Evolutionary conservation across 2,888 invertebrate genomes (phyloP), one percentile per base, ranked within the genome.

Genomic region (Eulithis prunata): DNA sequence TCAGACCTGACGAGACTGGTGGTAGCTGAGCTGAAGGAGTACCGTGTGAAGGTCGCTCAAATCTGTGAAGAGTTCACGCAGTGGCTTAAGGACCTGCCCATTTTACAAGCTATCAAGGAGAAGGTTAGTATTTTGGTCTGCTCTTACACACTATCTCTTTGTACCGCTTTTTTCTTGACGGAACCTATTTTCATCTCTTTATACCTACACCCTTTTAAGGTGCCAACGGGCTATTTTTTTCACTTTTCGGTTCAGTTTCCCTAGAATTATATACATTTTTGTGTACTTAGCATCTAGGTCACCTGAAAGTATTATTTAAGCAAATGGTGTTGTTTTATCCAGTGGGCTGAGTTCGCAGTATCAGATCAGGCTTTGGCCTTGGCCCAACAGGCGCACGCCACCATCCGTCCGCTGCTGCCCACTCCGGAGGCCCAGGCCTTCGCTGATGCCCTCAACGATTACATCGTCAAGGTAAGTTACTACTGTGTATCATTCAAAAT

Each of bases 371-470:
- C 94, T 0, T 68, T 95, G 5, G 87, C 86, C 2, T 81, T 95
- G 0, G 66, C 95, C 11, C 89, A 94, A 46, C 95, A 95, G 67
- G 71, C 94, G 0, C 91, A 94, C 69, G 88, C 87, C 1, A 90
- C 94, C 3, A 59, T 96, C 21, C 94, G 94, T 54, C 93, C 93
- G 10, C 77, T 95, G 10, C 80, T 96, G 56, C 95, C 96, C 5
- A 95, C 95, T 0, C 91, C 94, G 0, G 96, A 97, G 79, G 81
- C 95, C 4, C 94, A 90, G 66, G 93, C 94, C 14, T 94, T 97
- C 72, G 83, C 95, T 46, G 92, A 94, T 52, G 89, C 94, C 12
- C 79, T 95, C 49, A 92, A 94, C 68, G 87, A 91, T 8, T 97
- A 97, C 82, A 76, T 96, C 2, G 89, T 94, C 66, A 95, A 95